phyloP scores from a whole-genome alignment of 92 coral and sea anemone genomes.

The Epizoanthus stellaris region DNA sequence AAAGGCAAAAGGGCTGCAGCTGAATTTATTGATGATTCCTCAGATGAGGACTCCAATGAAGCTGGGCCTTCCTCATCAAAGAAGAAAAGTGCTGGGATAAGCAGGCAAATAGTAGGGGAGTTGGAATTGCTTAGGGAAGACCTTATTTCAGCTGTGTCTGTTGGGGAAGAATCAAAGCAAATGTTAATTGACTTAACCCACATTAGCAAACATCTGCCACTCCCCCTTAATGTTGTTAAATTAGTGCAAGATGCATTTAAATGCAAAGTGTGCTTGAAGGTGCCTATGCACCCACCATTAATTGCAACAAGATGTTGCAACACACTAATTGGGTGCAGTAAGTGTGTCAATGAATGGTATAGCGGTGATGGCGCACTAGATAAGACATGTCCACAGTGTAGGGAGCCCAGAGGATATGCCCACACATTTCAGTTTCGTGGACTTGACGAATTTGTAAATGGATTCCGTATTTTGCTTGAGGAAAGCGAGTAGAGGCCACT shows the following conservation, averaged over 20 bases:
- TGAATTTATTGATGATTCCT: neutral
- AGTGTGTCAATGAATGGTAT: constrained; percentile 47
- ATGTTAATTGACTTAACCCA: constrained; percentile 35
- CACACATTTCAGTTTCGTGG: constrained; percentile 52
- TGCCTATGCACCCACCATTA: constrained; percentile 33
- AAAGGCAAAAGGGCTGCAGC: neutral
- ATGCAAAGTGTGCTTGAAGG: constrained; percentile 45
- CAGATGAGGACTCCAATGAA: constrained; percentile 12
- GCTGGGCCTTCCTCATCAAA: neutral
- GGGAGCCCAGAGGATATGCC: constrained; percentile 47
- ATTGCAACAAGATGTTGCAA: constrained; percentile 54
- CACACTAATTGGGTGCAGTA: constrained; percentile 44
- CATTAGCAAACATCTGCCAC: constrained; percentile 19
- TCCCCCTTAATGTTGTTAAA: constrained; percentile 40
- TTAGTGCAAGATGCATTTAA: constrained; percentile 52
- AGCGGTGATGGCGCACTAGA: constrained; percentile 43
- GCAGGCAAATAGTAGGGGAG: neutral
- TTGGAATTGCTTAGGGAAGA: constrained; percentile 1
- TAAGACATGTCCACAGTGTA: constrained; percentile 42
- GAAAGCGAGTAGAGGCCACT: neutral
- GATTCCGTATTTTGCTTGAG: neutral
- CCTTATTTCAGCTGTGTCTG: neutral
- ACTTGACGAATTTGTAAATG: constrained; percentile 48
- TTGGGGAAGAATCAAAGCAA: constrained; percentile 14
- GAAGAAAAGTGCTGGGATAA: no score